Evolutionary conservation across 2,888 invertebrate species (phyloP), one percentile per base, ranked within the genome.

Genomic region (Seladonia tumulorum): DNA sequence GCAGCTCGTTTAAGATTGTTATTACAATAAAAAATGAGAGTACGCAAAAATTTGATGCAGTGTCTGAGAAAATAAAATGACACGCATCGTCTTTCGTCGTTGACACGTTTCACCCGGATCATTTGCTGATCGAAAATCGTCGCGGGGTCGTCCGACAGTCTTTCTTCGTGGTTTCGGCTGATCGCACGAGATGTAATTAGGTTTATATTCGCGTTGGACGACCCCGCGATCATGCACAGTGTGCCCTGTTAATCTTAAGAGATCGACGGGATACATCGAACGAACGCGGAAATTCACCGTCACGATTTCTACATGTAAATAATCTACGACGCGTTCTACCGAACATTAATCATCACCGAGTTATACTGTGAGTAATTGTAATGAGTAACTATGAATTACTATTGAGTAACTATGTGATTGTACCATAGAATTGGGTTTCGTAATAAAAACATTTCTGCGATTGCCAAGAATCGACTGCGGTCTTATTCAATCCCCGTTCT

Each of bases 361-460:
- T 53, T 79, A 82, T 80, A 74, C 90, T 75, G 53, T 53, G 53
- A 53, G 53, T 53, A 53, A 53, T 53, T 53, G 53, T 53, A 53
- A 53, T 22, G 53, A 53, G 53, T 53, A 22, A 53, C 53, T 53
- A 53, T 53, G 53, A 53, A 53, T 53, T 53, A 53, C 53, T n/a
- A 22, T 53, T 53, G 53, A 53, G 53, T n/a, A 53, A 53, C 53
- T 63, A 29, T 63, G 60, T 63, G 60, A 63, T 73, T 22, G 63
- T 22, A 76, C 73, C 66, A 85, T 78, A 87, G 47, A 82, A 88
- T 91, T 89, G 86, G 88, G 80, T 90, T 90, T 90, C 89, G 79
- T 90, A 90, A 90, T 90, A 90, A 90, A 90, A 90, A 68, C 71
- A 77, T 83, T 83, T 87, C 89, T 88, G 90, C 88, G 87, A 89